These are phyloP conservation scores for Habroteleia sp. DNA, from an alignment of 2,888 invertebrate genomes.

Conservation along the genomic window DNA sequence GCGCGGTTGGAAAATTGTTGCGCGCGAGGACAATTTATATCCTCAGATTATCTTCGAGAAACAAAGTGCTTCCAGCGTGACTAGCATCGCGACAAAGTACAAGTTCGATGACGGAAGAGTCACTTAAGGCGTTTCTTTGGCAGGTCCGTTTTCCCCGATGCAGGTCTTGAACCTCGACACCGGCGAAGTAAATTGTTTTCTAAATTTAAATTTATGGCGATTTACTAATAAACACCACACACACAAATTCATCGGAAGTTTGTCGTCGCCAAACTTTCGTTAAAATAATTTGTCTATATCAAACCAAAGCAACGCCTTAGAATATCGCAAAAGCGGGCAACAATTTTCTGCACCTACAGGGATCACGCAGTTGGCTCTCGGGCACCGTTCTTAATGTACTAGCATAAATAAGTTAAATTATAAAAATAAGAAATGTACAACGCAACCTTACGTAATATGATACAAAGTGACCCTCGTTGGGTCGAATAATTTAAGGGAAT, in stretches of 20 bases:
- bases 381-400: conserved; percentile 8
- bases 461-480: conserved; percentile 12
- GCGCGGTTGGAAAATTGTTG: conserved; percentile 39
- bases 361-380: conserved; percentile 4
- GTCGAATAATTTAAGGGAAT: conserved; percentile 29
- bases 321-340: neutral
- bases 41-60: conserved; percentile 28
- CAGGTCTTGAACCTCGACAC: neutral
- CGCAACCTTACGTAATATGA: conserved; percentile 1
- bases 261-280: too few relatives aligned
- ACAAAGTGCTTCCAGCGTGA: conserved; percentile 34
- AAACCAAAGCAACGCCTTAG: too few relatives aligned
- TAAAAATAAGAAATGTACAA: conserved; percentile 31
- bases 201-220: too few relatives aligned
- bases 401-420: conserved; percentile 55
- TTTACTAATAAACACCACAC: too few relatives aligned
- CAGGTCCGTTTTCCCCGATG: neutral
- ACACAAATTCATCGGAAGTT: too few relatives aligned
- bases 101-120: conserved; percentile 37
- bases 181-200: too few relatives aligned
- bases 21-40: conserved; percentile 41
- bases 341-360: neutral
- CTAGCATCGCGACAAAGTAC: conserved; percentile 52
- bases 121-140: conserved; percentile 12
- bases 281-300: too few relatives aligned